Base-by-base conservation (phyloP, 2,888 invertebrate genomes). In the Physocephala rufipes region DNA sequence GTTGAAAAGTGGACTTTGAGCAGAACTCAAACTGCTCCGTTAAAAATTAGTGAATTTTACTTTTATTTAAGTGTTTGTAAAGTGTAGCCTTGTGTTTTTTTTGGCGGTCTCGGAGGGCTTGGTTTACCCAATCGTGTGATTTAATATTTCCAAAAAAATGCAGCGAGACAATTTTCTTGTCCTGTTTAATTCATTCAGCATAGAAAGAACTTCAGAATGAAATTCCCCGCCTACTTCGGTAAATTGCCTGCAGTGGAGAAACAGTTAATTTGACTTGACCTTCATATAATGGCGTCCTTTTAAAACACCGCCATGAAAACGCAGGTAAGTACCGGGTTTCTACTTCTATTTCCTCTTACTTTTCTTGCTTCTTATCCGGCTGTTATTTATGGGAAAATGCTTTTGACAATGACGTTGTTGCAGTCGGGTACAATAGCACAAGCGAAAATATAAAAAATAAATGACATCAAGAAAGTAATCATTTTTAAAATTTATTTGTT, bases 81-180 rank as follows among this genome's bases (percentile, higher is more conserved):
- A 36, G 9, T 36, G 36, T 36, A 9, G 36, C 9, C 36, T 7
- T 36, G 36, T 7, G 4, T 36, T 36, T 36, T 36, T 36, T n/a
- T n/a, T n/a, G n/a, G n/a, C 61, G n/a, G 43, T n/a, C 19, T 13
- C 13, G 28, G 30, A 36, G n/a, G 16, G 16, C 28, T 66, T 19
- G 12, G 21, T 16, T 16, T 47, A 51, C 55, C 16, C 58, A 67
- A n/a, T 7, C 43, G 58, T 58, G 47, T 21, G n/a, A 16, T 58
- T 67, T 67, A 19, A 67, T 45, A 67, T 67, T 53, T 45, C 55
- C 15, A 36, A 55, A 58, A 58, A 55, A 67, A 55, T 58, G 67
- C 67, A 45, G 58, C 26, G 55, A 67, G 58, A 58, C n/a, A n/a
- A n/a, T n/a, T n/a, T n/a, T n/a, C 53, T 55, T 36, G 55, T 53